phyloP scores from a whole-genome alignment of 2,113 vertebrate genomes.

The Bettongia penicillata region DNA sequence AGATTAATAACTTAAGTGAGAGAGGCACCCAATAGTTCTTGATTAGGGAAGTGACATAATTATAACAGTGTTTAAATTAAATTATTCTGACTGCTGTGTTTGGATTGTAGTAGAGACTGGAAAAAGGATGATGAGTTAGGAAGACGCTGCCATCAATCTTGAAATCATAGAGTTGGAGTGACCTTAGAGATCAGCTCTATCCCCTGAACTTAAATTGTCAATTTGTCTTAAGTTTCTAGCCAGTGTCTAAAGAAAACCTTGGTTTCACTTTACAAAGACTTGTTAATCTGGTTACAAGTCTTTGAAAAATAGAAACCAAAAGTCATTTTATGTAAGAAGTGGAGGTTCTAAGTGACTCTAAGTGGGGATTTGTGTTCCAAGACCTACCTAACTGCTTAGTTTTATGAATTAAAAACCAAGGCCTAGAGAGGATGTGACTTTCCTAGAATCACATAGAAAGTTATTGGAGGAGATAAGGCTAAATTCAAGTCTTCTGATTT shows the following conservation, averaged over 20 bases:
- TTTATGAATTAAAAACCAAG: constrained; percentile 4
- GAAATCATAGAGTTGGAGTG: not conserved
- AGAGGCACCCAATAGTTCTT: constrained; percentile 38
- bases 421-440: not conserved
- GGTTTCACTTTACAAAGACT: not conserved
- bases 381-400: not conserved
- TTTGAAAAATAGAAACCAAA: not conserved
- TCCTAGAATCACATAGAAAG: not conserved
- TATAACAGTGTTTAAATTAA: constrained; percentile 25
- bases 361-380: not conserved
- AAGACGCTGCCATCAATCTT: not conserved
- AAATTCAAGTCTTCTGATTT: not conserved
- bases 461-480: not conserved
- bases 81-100: not conserved
- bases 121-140: not conserved
- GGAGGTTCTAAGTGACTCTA: not conserved
- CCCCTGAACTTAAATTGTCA: not conserved
- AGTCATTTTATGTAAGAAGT: not conserved
- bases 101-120: not conserved
- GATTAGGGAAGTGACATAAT: constrained; percentile 43
- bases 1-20: not conserved
- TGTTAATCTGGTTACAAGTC: not conserved
- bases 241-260: not conserved
- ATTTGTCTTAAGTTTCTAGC: not conserved
- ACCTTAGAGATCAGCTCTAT: not conserved